Conservation (phyloP, 2,888 invertebrate species). For the Athalia cordata region DNA sequence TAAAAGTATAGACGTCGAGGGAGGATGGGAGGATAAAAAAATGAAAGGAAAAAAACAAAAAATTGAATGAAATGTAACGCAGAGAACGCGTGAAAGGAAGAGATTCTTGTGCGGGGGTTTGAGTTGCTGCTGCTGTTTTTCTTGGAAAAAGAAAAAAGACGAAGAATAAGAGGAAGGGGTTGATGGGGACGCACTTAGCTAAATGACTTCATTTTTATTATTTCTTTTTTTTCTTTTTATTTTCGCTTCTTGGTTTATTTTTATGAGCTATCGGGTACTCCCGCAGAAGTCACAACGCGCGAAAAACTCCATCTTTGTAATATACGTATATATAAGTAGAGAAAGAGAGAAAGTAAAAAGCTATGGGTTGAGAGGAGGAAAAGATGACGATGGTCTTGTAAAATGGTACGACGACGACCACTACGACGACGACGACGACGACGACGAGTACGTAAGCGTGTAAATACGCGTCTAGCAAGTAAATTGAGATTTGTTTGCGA, state of each 20-base stretch:
- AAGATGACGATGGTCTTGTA: too few species aligned
- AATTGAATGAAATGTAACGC: not conserved
- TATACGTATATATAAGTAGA: not conserved
- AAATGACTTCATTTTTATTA: constrained; percentile 19
- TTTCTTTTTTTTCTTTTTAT: too few species aligned
- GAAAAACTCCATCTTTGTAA: not conserved
- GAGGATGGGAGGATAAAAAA: not conserved
- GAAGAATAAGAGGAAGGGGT: too few species aligned
- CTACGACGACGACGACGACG: too few species aligned
- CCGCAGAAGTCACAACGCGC: not conserved
- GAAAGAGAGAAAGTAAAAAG: not conserved
- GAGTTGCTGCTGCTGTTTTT: too few species aligned
- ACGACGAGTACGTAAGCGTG: not conserved
- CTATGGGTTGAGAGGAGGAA: too few species aligned
- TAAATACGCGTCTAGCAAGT: not conserved
- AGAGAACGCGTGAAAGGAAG: not conserved
- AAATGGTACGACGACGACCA: too few species aligned
- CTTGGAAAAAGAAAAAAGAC: constrained; percentile 13
- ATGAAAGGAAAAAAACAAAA: not conserved
- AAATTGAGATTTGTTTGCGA: constrained; percentile 37
- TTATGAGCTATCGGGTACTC: constrained; percentile 38
- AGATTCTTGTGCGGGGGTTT: constrained; percentile 26
- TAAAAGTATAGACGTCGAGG: not conserved
- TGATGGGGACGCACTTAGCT: constrained; percentile 37
- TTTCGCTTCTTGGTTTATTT: not conserved